Evolutionary conservation across 2,113 vertebrate species (phyloP), one percentile per base, ranked within the genome.

Genomic region (Dermatemys mawii): DNA sequence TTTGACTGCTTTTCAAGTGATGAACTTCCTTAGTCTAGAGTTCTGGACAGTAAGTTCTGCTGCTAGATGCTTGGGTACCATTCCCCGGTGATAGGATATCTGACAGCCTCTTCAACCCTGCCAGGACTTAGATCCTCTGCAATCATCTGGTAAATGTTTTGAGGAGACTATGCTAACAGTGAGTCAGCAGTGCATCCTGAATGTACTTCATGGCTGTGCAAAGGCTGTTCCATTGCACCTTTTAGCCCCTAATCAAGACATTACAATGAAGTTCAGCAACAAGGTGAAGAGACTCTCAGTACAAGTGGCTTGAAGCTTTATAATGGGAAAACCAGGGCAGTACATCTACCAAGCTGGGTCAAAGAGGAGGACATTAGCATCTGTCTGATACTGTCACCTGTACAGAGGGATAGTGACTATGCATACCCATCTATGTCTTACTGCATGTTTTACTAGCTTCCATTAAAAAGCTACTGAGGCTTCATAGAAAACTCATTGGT

Each of bases 301-400:
- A 96, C 94, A 95, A 94, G 26, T 93, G 96, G 95, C 94, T 93
- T 97, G 95, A 97, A 92, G 93, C 95, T 95, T 91, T 89, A 92
- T 70, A 70, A 67, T 32, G 60, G 60, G 35, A n/a, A 60, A 12
- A 5, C 27, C 87, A 95, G 94, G 94, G 95, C 57, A 91, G 95
- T 92, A 95, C 89, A 95, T 90, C 94, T 96, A 46, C 44, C 26
- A 26, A 76, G 91, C 93, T 93, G 92, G 92, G 95, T 91, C 86
- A 94, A 91, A 94, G 95, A 91, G 88, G 78, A 95, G 89, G 92
- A 95, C 83, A 78, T 95, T 60, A 41, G 75, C 89, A 90, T 97
- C 94, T 93, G 93, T 97, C 95, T 73, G 29, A 94, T 96, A 91
- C 95, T 91, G 86, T 90, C 93, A 79, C 88, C 53, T 84, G 83